Percentiles rank a stretch among this genome's conserved stretches.
These are phyloP conservation scores for Gerris buenoi DNA, from an alignment of 1,140 invertebrate species.

Conservation along the genomic window DNA sequence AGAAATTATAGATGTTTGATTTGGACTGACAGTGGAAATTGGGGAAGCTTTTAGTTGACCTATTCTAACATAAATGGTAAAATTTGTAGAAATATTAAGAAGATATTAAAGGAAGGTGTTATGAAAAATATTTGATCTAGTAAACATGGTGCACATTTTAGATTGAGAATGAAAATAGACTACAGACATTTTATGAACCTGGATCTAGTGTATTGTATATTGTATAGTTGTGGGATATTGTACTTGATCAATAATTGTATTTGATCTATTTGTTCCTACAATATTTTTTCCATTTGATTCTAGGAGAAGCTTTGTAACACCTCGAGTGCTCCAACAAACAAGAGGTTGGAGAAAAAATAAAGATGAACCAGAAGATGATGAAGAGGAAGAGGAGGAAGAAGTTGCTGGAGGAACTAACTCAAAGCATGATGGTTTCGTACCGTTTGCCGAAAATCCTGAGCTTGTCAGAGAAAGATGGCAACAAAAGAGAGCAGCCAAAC, in stretches of 20 bases:
- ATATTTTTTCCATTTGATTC: background rate
- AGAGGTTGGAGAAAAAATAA: conserved; percentile 16
- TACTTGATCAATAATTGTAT: background rate
- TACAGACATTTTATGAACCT: background rate
- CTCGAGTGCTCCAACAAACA: conserved; percentile 19
- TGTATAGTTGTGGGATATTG: background rate
- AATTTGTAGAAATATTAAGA: too few species aligned
- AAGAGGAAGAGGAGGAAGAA: conserved; percentile 31
- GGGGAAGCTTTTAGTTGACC: too few species aligned
- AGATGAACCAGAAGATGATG: conserved; percentile 28
- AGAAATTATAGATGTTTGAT: background rate
- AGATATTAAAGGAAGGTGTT: too few species aligned
- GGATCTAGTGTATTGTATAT: background rate
- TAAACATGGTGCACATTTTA: background rate
- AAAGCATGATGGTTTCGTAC: conserved; percentile 23
- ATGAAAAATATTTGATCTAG: background rate
- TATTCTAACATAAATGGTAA: too few species aligned
- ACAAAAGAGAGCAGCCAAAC: conserved; percentile 30
- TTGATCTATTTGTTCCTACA: background rate
- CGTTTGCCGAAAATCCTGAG: conserved; percentile 62
- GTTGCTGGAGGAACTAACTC: conserved; percentile 27
- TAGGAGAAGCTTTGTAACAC: conserved; percentile 18
- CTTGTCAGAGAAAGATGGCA: conserved; percentile 46
- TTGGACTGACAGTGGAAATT: background rate
- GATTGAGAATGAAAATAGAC: background rate